Conservation (phyloP, 2,888 invertebrate species). For the Suillia variegata region DNA sequence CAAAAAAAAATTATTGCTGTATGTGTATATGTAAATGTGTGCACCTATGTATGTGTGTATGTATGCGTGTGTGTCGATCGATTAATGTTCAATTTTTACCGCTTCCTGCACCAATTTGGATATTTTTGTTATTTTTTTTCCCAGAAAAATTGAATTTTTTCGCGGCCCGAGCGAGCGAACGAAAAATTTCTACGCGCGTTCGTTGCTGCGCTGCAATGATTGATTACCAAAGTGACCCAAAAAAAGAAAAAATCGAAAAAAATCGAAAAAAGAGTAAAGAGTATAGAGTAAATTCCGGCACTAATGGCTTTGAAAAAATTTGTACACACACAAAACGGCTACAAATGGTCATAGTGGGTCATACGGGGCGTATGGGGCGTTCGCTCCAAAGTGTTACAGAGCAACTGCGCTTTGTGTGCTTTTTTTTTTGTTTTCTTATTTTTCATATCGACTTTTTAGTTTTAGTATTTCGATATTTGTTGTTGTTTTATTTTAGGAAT, state of each 20-base stretch:
- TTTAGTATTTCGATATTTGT: slow-evolving; percentile 6
- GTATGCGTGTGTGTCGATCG: too few relatives aligned
- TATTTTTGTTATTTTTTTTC: too few relatives aligned
- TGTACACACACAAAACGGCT: neutral
- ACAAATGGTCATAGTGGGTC: slow-evolving; percentile 28
- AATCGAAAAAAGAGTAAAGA: slow-evolving; percentile 19
- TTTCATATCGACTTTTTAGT: slow-evolving; percentile 14
- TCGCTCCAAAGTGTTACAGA: slow-evolving; percentile 26
- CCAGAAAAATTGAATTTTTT: too few relatives aligned
- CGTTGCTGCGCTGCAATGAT: slow-evolving; percentile 37
- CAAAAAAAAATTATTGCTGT: too few relatives aligned
- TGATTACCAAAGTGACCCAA: slow-evolving; percentile 55
- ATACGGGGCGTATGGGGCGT: slow-evolving; percentile 29
- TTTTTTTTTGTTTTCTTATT: slow-evolving; percentile 14
- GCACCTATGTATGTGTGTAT: too few relatives aligned
- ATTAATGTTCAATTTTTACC: too few relatives aligned
- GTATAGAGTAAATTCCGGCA: too few relatives aligned
- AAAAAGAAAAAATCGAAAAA: slow-evolving; percentile 26
- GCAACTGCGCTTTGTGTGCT: slow-evolving; percentile 24
- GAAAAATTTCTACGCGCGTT: too few relatives aligned
- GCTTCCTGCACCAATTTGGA: too few relatives aligned
- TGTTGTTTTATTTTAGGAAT: too few relatives aligned
- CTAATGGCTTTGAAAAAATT: neutral
- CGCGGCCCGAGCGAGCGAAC: too few relatives aligned
- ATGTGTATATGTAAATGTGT: too few relatives aligned